Base-by-base conservation (phyloP, 35 echinoderm and acorn worm species). In the Chiridota heheva region DNA sequence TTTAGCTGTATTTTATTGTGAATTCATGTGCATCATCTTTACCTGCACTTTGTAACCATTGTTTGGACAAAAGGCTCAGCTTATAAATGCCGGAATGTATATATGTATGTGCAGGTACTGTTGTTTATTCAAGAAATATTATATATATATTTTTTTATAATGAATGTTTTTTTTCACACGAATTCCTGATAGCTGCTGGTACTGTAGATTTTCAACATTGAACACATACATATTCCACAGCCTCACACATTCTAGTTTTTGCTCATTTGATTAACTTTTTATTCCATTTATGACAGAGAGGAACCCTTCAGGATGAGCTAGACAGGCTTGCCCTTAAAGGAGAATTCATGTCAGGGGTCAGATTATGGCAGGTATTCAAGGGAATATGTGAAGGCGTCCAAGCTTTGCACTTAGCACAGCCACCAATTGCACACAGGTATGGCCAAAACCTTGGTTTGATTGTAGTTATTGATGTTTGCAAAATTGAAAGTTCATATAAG, bases 341-440 rank as follows among this genome's bases (percentile, higher is more conserved):
- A 42, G 82, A 90, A 35, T 58, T 70, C 2, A 67, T 90, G 46
- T 48, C 82, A 35, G 87, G 90, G 58, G 57, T 56, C 38, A 86
- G 88, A 57, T 51, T 96, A 60, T 73, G 82, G 76, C 73, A 87
- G 36, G 43, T 90, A 45, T 90, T 96, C 40, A 82, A 66, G 71
- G 92, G 79, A 49, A 87, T 90, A 82, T 96, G 92, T 90, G 92
- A 96, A 60, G 92, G 92, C n/a, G 76, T 96, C 56, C 84, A 77
- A 15, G 83, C 87, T 35, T 58, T 96, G 13, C 92, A 96, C 83
- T 71, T 68, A 45, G 87, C 87, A 63, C 66, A 88, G n/a, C 92
- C 92, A 78, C 76, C 87, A n/a, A 31, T 96, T 26, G 86, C 92
- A 62, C 92, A 96, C 63, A 96, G 92, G 92, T 96, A 77, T 30